Evolutionary conservation across 2,113 vertebrate species (phyloP).

Genomic region (Cryptomyrus ogoouensis): DNA sequence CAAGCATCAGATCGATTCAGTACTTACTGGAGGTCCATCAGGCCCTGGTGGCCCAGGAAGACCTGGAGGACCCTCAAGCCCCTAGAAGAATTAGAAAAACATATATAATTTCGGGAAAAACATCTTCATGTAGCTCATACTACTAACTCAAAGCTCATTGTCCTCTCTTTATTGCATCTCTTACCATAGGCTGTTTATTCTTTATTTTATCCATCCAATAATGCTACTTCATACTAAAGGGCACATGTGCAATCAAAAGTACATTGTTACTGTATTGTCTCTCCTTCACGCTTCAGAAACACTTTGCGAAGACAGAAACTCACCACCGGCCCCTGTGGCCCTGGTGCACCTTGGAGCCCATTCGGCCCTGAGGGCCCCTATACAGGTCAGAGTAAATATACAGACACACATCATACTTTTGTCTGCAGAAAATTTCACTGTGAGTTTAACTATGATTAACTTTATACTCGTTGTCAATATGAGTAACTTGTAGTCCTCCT

Average conservation of each 20-base stretch:
- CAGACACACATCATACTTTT: neutral
- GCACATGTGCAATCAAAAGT: neutral
- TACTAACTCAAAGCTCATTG: neutral
- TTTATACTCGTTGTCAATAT: neutral
- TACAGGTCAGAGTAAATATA: slow-evolving; percentile 35
- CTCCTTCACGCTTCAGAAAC: neutral
- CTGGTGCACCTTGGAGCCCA: slow-evolving; percentile 76
- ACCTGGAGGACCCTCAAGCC: slow-evolving; percentile 77
- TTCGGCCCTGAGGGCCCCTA: slow-evolving; percentile 87
- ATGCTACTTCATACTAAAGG: neutral
- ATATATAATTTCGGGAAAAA: neutral
- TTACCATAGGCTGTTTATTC: neutral
- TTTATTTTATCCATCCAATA: neutral
- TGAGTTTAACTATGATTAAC: neutral
- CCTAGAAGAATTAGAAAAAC: slow-evolving; percentile 56
- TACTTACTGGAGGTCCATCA: slow-evolving; percentile 85
- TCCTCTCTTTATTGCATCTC: neutral
- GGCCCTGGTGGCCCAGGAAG: slow-evolving; percentile 77
- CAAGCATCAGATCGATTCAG: neutral
- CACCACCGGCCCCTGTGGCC: slow-evolving; percentile 78
- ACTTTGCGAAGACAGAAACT: slow-evolving; percentile 47
- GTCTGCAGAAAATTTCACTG: neutral
- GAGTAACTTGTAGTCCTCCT: neutral
- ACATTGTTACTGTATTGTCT: neutral
- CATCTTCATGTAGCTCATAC: neutral